A percentile compares a stretch with the other conserved stretches of the same genome.
phyloP scores from a whole-genome alignment of 2,888 invertebrate species.

The Arge pagana region DNA sequence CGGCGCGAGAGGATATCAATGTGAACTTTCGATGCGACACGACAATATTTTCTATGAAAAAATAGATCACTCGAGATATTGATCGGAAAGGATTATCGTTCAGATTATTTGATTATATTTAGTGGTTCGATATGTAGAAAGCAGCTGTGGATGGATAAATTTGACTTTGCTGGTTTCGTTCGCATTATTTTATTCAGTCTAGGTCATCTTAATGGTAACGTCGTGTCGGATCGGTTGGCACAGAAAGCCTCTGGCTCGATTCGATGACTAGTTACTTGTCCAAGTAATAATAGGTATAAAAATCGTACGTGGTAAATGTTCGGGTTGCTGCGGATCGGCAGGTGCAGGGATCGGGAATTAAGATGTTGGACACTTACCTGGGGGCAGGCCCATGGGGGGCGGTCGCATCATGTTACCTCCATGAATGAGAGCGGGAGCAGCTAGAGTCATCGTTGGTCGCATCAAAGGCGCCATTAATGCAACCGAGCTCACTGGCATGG shows the following conservation, averaged over 20 bases:
- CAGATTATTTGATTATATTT: too few relatives aligned
- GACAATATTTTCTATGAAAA: too few relatives aligned
- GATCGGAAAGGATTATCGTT: too few relatives aligned
- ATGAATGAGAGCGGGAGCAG: constrained; percentile 61
- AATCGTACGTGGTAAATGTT: neutral
- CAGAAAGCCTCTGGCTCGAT: too few relatives aligned
- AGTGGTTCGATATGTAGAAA: too few relatives aligned
- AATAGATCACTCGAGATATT: neutral
- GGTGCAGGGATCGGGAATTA: neutral
- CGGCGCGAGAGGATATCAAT: neutral
- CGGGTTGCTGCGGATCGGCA: neutral
- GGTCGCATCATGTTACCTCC: constrained; percentile 70
- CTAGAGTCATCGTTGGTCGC: constrained; percentile 61
- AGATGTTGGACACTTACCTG: constrained; percentile 63
- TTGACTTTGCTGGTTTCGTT: too few relatives aligned
- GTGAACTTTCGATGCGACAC: neutral
- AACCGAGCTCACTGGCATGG: constrained; percentile 59
- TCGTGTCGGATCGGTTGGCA: neutral
- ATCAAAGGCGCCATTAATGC: constrained; percentile 62
- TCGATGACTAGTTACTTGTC: too few relatives aligned
- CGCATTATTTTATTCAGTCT: too few relatives aligned
- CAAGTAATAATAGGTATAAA: constrained; percentile 8
- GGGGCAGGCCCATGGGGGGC: constrained; percentile 68
- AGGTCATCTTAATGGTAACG: too few relatives aligned
- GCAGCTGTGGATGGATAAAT: too few relatives aligned